Base-by-base conservation (phyloP, 2,888 invertebrate genomes). In the Steinernema hermaphroditum region DNA sequence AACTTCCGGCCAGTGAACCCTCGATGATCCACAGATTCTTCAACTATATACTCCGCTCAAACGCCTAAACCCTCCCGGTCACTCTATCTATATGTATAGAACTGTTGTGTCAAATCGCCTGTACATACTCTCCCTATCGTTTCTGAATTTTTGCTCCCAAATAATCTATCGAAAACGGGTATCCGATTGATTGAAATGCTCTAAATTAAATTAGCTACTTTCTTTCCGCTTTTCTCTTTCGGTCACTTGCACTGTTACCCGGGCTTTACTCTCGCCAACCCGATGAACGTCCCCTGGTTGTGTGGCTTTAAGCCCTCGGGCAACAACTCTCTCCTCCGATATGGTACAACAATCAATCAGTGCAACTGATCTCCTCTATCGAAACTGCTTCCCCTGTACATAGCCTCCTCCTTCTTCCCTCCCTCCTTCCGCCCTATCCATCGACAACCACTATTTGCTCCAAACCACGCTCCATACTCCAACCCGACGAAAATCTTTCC, bases 361-460 rank as follows among this genome's bases (percentile, higher is more conserved):
- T 54, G 54, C 54, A 27, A 54, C 54, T 54, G 54, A 54, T 54
- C 54, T 54, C 54, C 54, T 22, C 54, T 54, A 54, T 54, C 54
- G 54, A 54, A 9, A 9, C 54, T 24, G 24, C 27, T 24, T 24
- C 54, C 27, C 54, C 19, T 54, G 54, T 54, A 54, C 54, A 54
- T 54, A 54, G 24, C 2, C 54, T 24, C 54, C n/a, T 9, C n/a
- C 46, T 4, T 46, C 54, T n/a, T n/a, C n/a, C n/a, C n/a, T n/a
- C n/a, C n/a, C n/a, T n/a, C n/a, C n/a, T n/a, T n/a, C n/a, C n/a
- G n/a, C n/a, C n/a, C n/a, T n/a, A 12, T 54, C 54, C 54, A 54
- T 54, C 54, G 54, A 54, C 54, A 54, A 24, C 54, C 2, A 4
- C 54, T 6, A 24, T 6, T 24, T 54, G 54, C 54, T 54, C 54